Evolutionary conservation across 2,113 vertebrate genomes (phyloP).

Genomic region (Scartelaos histophorus): DNA sequence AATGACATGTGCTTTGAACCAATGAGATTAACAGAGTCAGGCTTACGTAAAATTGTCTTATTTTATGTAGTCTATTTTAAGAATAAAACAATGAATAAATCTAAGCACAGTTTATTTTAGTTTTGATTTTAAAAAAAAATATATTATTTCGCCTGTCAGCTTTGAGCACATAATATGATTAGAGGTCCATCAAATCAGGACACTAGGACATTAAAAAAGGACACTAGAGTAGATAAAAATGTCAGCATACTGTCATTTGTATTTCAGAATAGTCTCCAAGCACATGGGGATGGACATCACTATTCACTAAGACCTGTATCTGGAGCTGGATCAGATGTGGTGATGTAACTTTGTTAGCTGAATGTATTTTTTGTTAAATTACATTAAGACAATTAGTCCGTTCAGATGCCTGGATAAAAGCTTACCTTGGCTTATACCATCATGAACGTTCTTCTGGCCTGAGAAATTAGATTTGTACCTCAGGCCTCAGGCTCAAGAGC

Average conservation of each 20-base stretch:
- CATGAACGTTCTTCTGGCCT: background rate
- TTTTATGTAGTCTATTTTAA: too few species aligned
- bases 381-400: conserved; percentile 69
- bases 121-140: too few species aligned
- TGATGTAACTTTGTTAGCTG: conserved; percentile 23
- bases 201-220: too few species aligned
- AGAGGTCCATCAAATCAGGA: too few species aligned
- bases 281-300: background rate
- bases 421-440: conserved; percentile 42
- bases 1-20: background rate
- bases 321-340: background rate
- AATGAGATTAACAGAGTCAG: background rate
- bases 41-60: background rate
- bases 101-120: too few species aligned
- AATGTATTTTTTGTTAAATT: conserved; percentile 73
- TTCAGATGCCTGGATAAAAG: conserved; percentile 49
- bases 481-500: background rate
- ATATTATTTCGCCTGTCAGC: too few species aligned
- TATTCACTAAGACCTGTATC: background rate
- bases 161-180: too few species aligned
- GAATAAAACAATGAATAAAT: too few species aligned
- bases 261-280: background rate
- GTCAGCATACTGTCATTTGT: background rate
- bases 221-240: background rate
- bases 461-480: background rate